Evolutionary conservation across 2,797 vertebrate genomes (phyloP), one percentile per base, ranked within the genome.

Genomic region (Syngnathus rostellatus): DNA sequence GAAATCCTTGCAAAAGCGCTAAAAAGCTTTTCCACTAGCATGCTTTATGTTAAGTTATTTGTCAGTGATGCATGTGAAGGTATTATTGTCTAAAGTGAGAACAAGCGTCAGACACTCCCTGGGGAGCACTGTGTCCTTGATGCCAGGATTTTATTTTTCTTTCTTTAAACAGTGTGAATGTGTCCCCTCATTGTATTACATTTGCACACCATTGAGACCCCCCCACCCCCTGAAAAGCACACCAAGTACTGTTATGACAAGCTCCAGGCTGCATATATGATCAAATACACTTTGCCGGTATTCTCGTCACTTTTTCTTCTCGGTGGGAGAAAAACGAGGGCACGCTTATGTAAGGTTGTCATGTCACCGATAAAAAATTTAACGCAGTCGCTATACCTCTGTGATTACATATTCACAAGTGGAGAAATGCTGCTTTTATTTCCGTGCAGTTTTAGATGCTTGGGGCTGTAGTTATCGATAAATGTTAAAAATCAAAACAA

Each of bases 41-140:
- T 46, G 60, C 39, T 25, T 62, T 62, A 41, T 60, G 59, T 62
- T 61, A 11, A 11, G 59, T 61, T 43, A 62, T 45, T 46, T 62
- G 60, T 25, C 41, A 62, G 79, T 80, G 77, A 72, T 76, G 70
- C 71, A 77, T 81, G 74, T 80, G 83, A 81, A 85, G 81, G 81
- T 87, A 85, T 78, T 84, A 87, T 88, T 91, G 87, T 88, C 86
- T 79, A 73, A 79, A 85, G 86, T 81, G 88, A 84, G 83, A 90
- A 84, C 68, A 71, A 79, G 77, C 75, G 75, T 81, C 68, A 64
- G 76, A 71, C 70, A 72, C 65, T 85, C 86, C 83, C 74, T 58
- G 50, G 80, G 84, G 89, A 87, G 74, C 75, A 71, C 54, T 57
- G 79, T 88, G 88, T 89, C 90, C 89, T 91, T 91, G 87, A 86